Conservation (phyloP, 2,888 invertebrate genomes). For the Agrilus biguttatus region DNA sequence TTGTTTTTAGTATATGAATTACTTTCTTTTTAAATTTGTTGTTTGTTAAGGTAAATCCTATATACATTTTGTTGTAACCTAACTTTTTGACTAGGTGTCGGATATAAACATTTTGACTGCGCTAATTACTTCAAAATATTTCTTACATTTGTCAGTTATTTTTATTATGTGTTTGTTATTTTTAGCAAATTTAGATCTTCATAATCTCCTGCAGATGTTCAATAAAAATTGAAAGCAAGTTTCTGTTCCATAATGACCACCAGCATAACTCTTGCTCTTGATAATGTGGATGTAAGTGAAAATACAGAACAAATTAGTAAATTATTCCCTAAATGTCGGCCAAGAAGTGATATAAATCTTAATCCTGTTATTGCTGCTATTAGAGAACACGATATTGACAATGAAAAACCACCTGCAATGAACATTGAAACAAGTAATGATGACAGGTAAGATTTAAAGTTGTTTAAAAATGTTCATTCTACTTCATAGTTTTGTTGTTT, state of each 20-base stretch:
- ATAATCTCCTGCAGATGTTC: no score
- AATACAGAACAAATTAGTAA: constrained; percentile 64
- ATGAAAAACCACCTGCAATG: constrained; percentile 30
- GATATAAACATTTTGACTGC: no score
- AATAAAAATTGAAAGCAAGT: background rate
- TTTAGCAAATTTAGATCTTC: no score
- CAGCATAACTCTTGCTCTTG: constrained; percentile 31
- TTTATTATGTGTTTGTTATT: no score
- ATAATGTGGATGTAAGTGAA: constrained; percentile 35
- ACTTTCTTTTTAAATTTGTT: no score
- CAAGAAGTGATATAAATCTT: constrained; percentile 45
- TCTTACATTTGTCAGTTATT: no score
- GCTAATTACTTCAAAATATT: no score
- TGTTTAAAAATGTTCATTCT: constrained; percentile 1
- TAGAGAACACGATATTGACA: constrained; percentile 31
- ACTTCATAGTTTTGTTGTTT: background rate
- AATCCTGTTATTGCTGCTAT: constrained; percentile 33
- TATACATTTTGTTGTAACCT: no score
- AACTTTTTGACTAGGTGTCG: no score
- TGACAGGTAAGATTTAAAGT: constrained; percentile 24
- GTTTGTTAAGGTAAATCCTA: no score
- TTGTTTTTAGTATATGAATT: no score
- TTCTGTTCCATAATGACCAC: constrained; percentile 23
- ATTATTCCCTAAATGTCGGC: constrained; percentile 78
- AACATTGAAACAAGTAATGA: constrained; percentile 33